These are phyloP conservation scores for Polyodon spathula DNA, from an alignment of 2,113 vertebrate genomes.

Conservation along the genomic window DNA sequence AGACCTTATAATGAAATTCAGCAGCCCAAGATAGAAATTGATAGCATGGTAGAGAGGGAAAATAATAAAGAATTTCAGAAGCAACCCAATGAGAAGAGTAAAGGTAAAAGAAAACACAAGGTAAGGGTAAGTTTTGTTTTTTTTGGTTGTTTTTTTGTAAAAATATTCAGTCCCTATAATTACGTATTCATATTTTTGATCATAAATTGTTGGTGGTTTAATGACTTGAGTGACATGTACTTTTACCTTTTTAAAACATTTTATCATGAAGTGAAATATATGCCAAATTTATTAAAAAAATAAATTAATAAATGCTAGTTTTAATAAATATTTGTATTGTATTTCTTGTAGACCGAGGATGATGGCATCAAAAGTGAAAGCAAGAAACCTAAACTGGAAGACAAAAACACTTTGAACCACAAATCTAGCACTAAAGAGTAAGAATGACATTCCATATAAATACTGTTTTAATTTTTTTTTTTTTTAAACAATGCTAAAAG, in stretches of 20 bases:
- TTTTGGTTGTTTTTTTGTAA: not conserved
- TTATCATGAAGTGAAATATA: too few species aligned
- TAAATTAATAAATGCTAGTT: too few species aligned
- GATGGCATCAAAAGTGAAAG: slow-evolving; percentile 72
- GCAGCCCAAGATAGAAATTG: slow-evolving; percentile 74
- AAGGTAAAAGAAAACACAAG: slow-evolving; percentile 93
- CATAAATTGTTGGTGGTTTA: too few species aligned
- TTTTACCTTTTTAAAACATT: too few species aligned
- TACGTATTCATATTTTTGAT: not conserved
- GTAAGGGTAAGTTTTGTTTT: slow-evolving; percentile 35
- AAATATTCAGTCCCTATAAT: not conserved
- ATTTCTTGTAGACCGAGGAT: slow-evolving; percentile 68
- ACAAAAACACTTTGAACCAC: slow-evolving; percentile 75
- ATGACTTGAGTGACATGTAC: too few species aligned
- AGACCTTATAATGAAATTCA: slow-evolving; percentile 79
- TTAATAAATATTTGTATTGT: not conserved
- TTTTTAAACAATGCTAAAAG: too few species aligned
- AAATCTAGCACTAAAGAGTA: slow-evolving; percentile 87
- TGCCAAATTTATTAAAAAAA: too few species aligned
- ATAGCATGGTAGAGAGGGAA: slow-evolving; percentile 69
- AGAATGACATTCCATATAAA: too few species aligned
- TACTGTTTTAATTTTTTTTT: too few species aligned
- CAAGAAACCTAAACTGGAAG: slow-evolving; percentile 85
- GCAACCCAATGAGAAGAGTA: slow-evolving; percentile 72
- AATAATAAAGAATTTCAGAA: slow-evolving; percentile 69